Percentiles rank a stretch among this genome's conserved stretches.
phyloP scores from a whole-genome alignment of 1,140 invertebrate genomes.

The Drosophila murphyi region DNA sequence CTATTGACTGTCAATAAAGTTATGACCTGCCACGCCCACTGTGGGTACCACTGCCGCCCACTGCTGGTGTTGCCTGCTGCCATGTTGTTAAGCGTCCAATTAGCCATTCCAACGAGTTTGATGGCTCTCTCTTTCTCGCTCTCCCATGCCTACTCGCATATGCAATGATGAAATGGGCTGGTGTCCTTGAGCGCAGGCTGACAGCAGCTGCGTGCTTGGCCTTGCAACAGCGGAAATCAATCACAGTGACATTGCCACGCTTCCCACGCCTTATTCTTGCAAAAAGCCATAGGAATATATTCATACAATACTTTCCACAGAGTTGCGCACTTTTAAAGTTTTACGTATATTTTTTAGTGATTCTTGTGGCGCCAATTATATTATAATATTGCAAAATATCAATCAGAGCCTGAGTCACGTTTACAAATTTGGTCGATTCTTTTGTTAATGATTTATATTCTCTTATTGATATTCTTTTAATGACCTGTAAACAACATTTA shows the following conservation, averaged over 20 bases:
- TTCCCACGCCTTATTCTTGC: constrained; percentile 2
- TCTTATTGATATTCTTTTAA: neutral
- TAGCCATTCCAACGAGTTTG: constrained; percentile 26
- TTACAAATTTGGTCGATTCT: neutral
- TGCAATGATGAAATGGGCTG: constrained; percentile 16
- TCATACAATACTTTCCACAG: neutral
- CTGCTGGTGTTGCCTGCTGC: neutral
- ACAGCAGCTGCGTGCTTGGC: constrained; percentile 22
- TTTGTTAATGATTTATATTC: constrained; percentile 13
- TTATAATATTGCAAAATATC: neutral
- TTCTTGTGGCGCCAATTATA: too few species aligned
- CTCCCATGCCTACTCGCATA: neutral
- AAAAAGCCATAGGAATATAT: neutral
- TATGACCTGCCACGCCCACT: neutral
- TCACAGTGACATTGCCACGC: constrained; percentile 34
- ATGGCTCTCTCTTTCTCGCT: constrained; percentile 1
- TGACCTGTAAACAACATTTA: neutral
- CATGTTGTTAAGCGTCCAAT: constrained; percentile 45
- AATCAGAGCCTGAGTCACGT: neutral
- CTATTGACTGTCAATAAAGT: constrained; percentile 42
- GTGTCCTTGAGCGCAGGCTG: constrained; percentile 24
- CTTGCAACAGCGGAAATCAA: constrained; percentile 39
- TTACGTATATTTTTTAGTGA: neutral
- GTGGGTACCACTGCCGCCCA: too few species aligned
- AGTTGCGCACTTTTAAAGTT: constrained; percentile 9